phyloP scores from a whole-genome alignment of 2,113 vertebrate species.

The Hemibagrus wyckioides region DNA sequence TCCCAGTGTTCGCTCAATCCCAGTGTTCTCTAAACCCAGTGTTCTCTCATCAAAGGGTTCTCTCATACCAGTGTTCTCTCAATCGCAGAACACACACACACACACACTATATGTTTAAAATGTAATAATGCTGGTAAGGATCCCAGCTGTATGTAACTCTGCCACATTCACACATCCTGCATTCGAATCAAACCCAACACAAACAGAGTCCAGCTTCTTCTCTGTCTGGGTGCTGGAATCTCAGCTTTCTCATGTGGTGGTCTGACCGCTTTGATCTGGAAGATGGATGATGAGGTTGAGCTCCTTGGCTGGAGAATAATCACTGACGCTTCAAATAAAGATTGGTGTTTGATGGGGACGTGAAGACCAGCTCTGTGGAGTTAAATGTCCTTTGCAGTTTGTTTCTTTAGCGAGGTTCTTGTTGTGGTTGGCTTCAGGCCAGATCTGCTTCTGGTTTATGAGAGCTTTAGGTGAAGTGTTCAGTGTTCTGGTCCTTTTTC shows the following conservation, averaged over 20 bases:
- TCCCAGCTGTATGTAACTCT: conserved; percentile 49
- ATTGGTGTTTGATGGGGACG: conserved; percentile 24
- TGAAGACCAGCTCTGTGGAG: not conserved
- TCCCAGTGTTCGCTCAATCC: not conserved
- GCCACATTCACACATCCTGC: conserved; percentile 9
- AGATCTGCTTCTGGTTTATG: conserved; percentile 24
- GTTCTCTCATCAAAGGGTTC: not conserved
- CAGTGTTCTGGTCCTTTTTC: conserved; percentile 6
- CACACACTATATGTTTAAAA: too few species aligned
- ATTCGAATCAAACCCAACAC: conserved; percentile 30
- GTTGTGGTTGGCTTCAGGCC: conserved; percentile 21
- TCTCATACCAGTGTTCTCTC: not conserved
- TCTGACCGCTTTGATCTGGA: conserved; percentile 36
- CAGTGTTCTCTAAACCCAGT: not conserved
- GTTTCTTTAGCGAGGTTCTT: not conserved
- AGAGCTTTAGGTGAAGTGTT: not conserved
- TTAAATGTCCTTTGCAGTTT: not conserved
- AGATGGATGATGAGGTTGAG: conserved; percentile 40
- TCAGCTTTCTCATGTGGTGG: conserved; percentile 16
- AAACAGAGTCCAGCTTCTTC: conserved; percentile 22
- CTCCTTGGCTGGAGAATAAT: conserved; percentile 38
- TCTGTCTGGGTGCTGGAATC: conserved; percentile 24
- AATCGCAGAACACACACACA: too few species aligned
- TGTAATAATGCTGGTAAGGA: not conserved
- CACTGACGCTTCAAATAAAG: conserved; percentile 19